Evolutionary conservation across 2,113 vertebrate genomes (phyloP).

Genomic region (Toxostoma redivivum): DNA sequence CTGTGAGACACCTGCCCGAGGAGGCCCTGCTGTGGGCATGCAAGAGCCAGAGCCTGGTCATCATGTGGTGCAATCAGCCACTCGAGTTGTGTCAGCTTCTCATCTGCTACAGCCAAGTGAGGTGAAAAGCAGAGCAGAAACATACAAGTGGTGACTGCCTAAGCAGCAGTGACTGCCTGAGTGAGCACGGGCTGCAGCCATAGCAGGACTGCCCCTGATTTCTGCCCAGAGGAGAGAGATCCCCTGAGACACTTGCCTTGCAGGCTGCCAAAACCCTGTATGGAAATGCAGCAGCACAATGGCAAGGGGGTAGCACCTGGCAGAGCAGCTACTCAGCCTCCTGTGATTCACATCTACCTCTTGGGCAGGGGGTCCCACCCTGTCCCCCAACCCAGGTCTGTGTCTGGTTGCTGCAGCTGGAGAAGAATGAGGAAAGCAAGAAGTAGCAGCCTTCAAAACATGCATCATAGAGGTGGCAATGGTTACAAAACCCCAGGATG

Average conservation of each 20-base stretch:
- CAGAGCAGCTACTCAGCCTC: not conserved
- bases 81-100: fast-evolving
- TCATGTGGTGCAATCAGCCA: not conserved
- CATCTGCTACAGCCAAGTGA: not conserved
- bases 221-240: not conserved
- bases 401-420: not conserved
- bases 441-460: not conserved
- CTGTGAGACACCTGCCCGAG: not conserved
- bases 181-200: not conserved
- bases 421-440: not conserved
- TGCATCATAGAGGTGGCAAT: fast-evolving
- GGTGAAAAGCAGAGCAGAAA: not conserved
- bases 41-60: not conserved
- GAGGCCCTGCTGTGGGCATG: not conserved
- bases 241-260: not conserved
- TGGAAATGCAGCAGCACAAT: fast-evolving
- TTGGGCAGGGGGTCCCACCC: not conserved
- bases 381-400: not conserved
- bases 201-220: fast-evolving
- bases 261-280: not conserved
- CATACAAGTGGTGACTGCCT: not conserved
- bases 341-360: not conserved
- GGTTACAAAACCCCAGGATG: not conserved
- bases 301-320: not conserved
- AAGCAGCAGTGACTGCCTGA: not conserved